Base-by-base conservation (phyloP, 2,888 invertebrate species). In the Dicranocentrus wangi region DNA sequence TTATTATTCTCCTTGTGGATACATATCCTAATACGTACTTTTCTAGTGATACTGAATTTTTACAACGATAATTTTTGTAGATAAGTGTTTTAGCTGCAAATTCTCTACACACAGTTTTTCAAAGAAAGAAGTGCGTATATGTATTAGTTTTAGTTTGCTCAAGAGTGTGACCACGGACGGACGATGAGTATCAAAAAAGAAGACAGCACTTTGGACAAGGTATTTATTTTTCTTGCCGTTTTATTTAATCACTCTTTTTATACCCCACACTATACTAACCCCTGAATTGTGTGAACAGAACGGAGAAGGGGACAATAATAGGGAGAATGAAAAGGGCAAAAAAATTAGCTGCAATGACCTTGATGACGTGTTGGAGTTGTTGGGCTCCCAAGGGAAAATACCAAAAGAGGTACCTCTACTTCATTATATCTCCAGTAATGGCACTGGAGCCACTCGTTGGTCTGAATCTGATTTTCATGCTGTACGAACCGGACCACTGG, bases 401-500 rank as follows among this genome's bases (percentile, higher is more conserved):
- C 53, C 86, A 86, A 39, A 86, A 85, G 47, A 66, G 82, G 15
- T 70, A 85, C 21, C 65, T 86, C 3, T 86, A 86, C 58, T 77
- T 60, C 3, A 66, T 86, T 53, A 61, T 86, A 13, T 78, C 85
- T n/a, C n/a, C 85, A 17, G 69, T 84, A 5, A 82, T 80, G 1
- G 80, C 81, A 1, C 58, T 84, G 51, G 84, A 84, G 58, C 82
- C 81, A 1, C 58, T 84, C 3, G 60, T 84, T 1, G 72, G 71
- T 2, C 47, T 84, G n/a, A 83, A 83, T 53, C 13, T 76, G 10
- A 25, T 85, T 7, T 85, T 85, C 32, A 82, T 85, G 83, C 43
- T 85, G 3, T 82, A 63, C 19, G 85, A 84, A 70, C 85, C 84
- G 0, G 77, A 85, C 55, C 91, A 92, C 87, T 91, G 91, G 91